A percentile compares a stretch with the other conserved stretches of the same genome.
These are phyloP conservation scores for Drosophila fulvimacula DNA, from an alignment of 2,888 invertebrate genomes.

Conservation along the genomic window DNA sequence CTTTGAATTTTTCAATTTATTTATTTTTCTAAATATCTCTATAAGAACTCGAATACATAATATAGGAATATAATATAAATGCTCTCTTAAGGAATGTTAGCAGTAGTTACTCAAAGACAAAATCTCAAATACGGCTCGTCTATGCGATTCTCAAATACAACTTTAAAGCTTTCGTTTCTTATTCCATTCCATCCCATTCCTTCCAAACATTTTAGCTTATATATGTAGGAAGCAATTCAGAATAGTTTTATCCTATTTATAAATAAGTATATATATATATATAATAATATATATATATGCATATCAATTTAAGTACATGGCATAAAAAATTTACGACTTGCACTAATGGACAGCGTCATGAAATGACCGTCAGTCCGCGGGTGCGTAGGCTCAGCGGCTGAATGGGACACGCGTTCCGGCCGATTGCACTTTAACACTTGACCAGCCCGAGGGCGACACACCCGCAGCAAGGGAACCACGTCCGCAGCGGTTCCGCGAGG, in stretches of 20 bases:
- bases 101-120: no score
- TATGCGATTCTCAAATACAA: not conserved
- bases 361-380: constrained; percentile 36
- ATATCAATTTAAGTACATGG: constrained; percentile 7
- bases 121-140: no score
- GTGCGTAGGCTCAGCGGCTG: constrained; percentile 45
- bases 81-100: no score
- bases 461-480: constrained; percentile 32
- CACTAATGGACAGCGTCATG: constrained; percentile 70
- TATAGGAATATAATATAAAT: no score
- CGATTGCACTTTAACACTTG: constrained; percentile 78
- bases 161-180: not conserved
- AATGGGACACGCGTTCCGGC: constrained; percentile 64
- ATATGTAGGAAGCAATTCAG: not conserved
- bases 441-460: constrained; percentile 59
- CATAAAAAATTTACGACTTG: constrained; percentile 61
- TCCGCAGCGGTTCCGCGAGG: constrained; percentile 48
- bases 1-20: no score
- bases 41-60: no score
- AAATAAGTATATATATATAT: constrained; percentile 1
- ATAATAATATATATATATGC: constrained; percentile 16
- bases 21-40: no score
- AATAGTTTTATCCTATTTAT: constrained; percentile 4
- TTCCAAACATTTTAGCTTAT: not conserved
- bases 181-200: no score